Evolutionary conservation across 23 tunicate genomes (phyloP).

Genomic region (Halocynthia roretzi): DNA sequence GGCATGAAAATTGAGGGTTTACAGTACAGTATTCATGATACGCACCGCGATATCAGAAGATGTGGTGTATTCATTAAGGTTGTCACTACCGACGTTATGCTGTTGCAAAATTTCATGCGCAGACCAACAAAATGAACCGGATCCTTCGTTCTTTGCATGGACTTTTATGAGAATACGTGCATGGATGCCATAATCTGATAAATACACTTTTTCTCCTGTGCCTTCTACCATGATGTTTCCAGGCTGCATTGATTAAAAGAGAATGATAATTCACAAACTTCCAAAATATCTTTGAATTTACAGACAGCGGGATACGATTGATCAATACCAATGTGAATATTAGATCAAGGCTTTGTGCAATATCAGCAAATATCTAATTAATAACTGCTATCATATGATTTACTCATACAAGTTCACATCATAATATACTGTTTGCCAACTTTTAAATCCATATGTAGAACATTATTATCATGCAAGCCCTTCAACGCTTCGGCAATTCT

Average conservation of each 20-base stretch:
- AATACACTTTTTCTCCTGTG: constrained; percentile 24
- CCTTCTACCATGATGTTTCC: constrained; percentile 40
- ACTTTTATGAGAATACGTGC: not conserved
- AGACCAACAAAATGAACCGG: constrained; percentile 39
- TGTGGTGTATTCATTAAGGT: not conserved
- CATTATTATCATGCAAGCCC: constrained; percentile 34
- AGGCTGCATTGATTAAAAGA: constrained; percentile 33
- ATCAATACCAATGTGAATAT: too few relatives aligned
- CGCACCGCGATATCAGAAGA: constrained; percentile 39
- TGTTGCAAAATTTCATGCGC: constrained; percentile 29
- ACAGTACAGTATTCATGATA: not conserved
- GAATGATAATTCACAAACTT: too few relatives aligned
- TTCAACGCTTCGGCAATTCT: constrained; percentile 35
- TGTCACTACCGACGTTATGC: too few relatives aligned
- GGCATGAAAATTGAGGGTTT: too few relatives aligned
- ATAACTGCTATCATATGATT: too few relatives aligned
- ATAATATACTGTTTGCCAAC: not conserved
- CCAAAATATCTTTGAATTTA: too few relatives aligned
- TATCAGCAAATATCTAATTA: too few relatives aligned
- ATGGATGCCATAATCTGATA: constrained; percentile 77
- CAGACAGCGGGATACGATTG: too few relatives aligned
- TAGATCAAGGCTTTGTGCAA: too few relatives aligned
- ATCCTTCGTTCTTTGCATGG: too few relatives aligned
- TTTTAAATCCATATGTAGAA: constrained; percentile 62
- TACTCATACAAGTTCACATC: too few relatives aligned